Conservation (phyloP, 53 echinoderm and acorn worm genomes). For the Echinarachnius parma region DNA sequence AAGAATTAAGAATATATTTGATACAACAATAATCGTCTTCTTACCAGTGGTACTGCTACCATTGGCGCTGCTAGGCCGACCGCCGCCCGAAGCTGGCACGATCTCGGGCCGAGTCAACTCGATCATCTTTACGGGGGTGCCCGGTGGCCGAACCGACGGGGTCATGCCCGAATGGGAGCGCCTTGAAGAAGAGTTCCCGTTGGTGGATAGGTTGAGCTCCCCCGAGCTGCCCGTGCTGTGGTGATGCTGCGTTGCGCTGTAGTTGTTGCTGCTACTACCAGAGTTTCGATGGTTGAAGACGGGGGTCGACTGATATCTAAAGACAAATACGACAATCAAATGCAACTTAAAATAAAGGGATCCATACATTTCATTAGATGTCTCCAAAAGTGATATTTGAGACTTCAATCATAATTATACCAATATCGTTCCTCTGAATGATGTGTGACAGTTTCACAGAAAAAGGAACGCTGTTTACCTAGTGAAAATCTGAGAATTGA, state of each 20-base stretch:
- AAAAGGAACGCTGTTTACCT: too few species aligned
- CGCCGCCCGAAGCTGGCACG: conserved; percentile 32
- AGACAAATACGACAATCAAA: not conserved
- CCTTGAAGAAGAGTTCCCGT: conserved; percentile 8
- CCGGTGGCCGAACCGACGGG: conserved; percentile 29
- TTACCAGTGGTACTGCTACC: conserved; percentile 5
- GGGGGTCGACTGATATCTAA: conserved; percentile 61
- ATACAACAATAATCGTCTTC: not conserved
- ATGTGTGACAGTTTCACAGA: too few species aligned
- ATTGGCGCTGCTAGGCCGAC: not conserved
- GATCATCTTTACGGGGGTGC: conserved; percentile 76
- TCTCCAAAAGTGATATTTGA: too few species aligned
- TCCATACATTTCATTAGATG: too few species aligned
- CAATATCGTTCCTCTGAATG: too few species aligned
- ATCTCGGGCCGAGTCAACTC: conserved; percentile 84
- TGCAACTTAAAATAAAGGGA: not conserved
- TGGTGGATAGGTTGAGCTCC: conserved; percentile 23
- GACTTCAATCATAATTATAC: too few species aligned
- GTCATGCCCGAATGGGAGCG: conserved; percentile 8
- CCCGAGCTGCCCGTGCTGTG: conserved; percentile 35
- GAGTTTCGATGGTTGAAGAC: conserved; percentile 21
- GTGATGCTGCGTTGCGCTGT: not conserved
- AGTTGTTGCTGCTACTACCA: not conserved
- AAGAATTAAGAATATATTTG: too few species aligned
- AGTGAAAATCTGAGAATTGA: too few species aligned